Percentiles rank a stretch among this genome's conserved stretches.
Evolutionary conservation across 1,140 invertebrate genomes (phyloP).

Genomic region (Chymomyza costata): DNA sequence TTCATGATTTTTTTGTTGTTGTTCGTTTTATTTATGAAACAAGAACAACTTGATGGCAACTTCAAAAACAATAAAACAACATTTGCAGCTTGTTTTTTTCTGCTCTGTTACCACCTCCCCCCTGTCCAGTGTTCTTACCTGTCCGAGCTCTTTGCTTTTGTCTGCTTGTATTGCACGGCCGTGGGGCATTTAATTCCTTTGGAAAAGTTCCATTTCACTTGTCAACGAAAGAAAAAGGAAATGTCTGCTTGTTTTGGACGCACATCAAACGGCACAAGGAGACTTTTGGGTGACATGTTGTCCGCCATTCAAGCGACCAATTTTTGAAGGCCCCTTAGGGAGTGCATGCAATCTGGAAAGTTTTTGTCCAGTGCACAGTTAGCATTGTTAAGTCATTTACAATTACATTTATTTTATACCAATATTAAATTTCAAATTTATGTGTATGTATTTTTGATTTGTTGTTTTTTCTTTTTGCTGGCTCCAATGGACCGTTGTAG

Average conservation of each 20-base stretch:
- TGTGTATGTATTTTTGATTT: constrained; percentile 14
- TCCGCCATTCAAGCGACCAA: constrained; percentile 43
- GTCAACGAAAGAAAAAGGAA: constrained; percentile 37
- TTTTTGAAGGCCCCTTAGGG: constrained; percentile 28
- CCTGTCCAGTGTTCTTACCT: not conserved
- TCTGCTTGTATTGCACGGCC: constrained; percentile 36
- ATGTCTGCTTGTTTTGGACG: constrained; percentile 5
- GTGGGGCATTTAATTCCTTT: constrained; percentile 37
- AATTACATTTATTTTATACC: constrained; percentile 27
- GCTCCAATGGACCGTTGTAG: too few species aligned
- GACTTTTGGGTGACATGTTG: constrained; percentile 33
- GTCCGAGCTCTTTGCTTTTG: constrained; percentile 25
- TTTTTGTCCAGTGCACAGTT: not conserved
- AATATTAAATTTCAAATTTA: constrained; percentile 35
- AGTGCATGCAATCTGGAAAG: too few species aligned
- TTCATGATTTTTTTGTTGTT: constrained; percentile 25
- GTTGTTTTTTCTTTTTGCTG: too few species aligned
- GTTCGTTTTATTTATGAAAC: constrained; percentile 6
- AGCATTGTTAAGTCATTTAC: constrained; percentile 2
- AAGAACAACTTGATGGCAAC: constrained; percentile 11
- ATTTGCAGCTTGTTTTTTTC: constrained; percentile 38
- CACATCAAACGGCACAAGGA: constrained; percentile 31
- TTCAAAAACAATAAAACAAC: constrained; percentile 43
- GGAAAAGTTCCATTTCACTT: constrained; percentile 38
- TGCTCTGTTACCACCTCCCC: constrained; percentile 9